Evolutionary conservation across 2,113 vertebrate species (phyloP).

Genomic region (Colistium nudipinnis): DNA sequence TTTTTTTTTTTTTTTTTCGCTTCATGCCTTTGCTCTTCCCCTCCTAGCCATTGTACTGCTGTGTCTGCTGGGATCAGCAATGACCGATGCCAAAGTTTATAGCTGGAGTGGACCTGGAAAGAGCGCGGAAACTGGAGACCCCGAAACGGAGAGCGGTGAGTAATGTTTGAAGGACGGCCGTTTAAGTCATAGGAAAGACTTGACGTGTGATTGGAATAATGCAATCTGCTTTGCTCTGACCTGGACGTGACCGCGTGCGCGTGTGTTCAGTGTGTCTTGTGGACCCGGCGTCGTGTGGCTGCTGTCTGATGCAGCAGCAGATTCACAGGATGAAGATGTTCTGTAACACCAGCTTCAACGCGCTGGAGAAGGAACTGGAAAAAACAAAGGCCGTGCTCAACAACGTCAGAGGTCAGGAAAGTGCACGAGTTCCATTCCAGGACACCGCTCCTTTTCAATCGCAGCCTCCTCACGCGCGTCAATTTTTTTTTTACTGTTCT

Average conservation of each 20-base stretch:
- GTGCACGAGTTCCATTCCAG: not conserved
- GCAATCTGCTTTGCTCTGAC: not conserved
- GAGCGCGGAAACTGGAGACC: not conserved
- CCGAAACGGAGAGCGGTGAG: conserved; percentile 30
- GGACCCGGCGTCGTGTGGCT: conserved; percentile 71
- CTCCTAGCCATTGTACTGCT: conserved; percentile 38
- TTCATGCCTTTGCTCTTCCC: not conserved
- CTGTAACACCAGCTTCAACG: conserved; percentile 69
- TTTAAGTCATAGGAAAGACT: too few relatives aligned
- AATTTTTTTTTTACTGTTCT: not conserved
- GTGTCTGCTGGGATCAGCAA: conserved; percentile 39
- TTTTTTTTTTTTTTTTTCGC: not conserved
- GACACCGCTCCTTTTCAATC: not conserved
- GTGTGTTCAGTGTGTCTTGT: conserved; percentile 67
- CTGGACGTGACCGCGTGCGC: not conserved
- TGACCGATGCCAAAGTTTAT: not conserved
- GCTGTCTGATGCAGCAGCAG: conserved; percentile 79
- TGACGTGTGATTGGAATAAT: rapidly evolving
- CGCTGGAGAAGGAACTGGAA: conserved; percentile 52
- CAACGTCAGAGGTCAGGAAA: conserved; percentile 68
- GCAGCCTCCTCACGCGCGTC: not conserved
- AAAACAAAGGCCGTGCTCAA: conserved; percentile 51
- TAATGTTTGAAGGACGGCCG: too few relatives aligned
- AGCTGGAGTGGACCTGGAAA: conserved; percentile 7
- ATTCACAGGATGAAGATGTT: conserved; percentile 62